These are phyloP conservation scores for Drosophila repletoides DNA, from an alignment of 1,140 invertebrate genomes.

Conservation along the genomic window DNA sequence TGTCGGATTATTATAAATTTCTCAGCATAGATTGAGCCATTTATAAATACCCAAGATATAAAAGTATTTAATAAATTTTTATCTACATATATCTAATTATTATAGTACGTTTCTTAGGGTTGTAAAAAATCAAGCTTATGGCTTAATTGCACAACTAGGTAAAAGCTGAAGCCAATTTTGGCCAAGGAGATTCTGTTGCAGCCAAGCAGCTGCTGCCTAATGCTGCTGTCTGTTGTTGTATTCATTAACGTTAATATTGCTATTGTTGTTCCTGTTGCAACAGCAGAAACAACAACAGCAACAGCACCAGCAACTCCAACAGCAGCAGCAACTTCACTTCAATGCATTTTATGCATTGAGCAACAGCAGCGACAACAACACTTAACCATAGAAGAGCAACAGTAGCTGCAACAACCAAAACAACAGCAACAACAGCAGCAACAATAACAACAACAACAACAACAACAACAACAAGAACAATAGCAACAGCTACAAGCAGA, in stretches of 20 bases:
- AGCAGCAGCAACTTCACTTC: constrained; percentile 1
- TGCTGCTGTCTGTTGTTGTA: constrained; percentile 46
- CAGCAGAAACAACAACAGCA: constrained; percentile 9
- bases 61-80: too few relatives aligned
- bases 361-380: constrained; percentile 11
- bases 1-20: too few relatives aligned
- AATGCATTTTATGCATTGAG: too few relatives aligned
- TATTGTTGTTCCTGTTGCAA: constrained; percentile 2
- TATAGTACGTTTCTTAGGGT: too few relatives aligned
- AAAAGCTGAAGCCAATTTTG: constrained; percentile 32
- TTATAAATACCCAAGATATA: too few relatives aligned
- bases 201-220: constrained; percentile 20
- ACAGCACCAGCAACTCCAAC: constrained; percentile 14
- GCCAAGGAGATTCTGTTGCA: constrained; percentile 33
- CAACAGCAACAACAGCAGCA: not conserved
- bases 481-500: constrained; percentile 32
- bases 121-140: too few relatives aligned
- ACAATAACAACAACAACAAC: constrained; percentile 14
- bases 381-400: not conserved
- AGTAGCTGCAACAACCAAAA: constrained; percentile 6
- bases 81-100: too few relatives aligned
- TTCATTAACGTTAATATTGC: constrained; percentile 68
- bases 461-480: constrained; percentile 36
- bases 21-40: too few relatives aligned
- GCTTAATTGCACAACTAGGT: constrained; percentile 8